Evolutionary conservation across 1,140 invertebrate species (phyloP), one percentile per base, ranked within the genome.

Genomic region (Achroia grisella): DNA sequence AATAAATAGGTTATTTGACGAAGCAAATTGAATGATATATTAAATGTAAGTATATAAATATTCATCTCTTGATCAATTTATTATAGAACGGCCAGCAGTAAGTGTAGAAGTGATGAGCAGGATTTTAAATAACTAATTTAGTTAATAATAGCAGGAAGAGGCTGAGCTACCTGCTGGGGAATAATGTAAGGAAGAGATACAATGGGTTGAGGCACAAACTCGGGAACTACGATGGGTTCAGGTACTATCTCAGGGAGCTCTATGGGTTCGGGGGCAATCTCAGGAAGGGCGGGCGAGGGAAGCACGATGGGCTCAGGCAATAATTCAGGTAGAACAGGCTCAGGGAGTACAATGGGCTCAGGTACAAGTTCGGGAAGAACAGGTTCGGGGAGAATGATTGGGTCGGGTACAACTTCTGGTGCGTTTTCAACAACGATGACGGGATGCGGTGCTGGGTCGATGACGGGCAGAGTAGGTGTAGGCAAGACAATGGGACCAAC

Each of bases 341-440:
- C 40, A 4, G 51, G 50, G 11, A 53, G 28, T 0, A 43, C 42
- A 2, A 44, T 45, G n/a, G 54, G 54, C 6, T 36, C 44, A 14
- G 48, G 50, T 8, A 51, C 28, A 9, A 48, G 28, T 9, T 52
- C 53, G 9, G 57, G 57, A n/a, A 42, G 15, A 0, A 40, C 30
- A 3, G 61, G 47, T 10, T 46, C 34, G 9, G 62, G 62, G 5
- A 61, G 35, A 4, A 53, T 48, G 1, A 53, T 30, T 4, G 59
- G 59, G 10, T 49, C 53, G n/a, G 56, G 58, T 1, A 50, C 15
- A 5, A 56, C 11, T 1, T 33, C 46, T 0, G 46, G 46, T 1
- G n/a, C 13, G 10, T 11, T 27, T 1, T 30, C 10, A 3, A 12
- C 31, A 4, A 55, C 52, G 6, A 48, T 46, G 0, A 61, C 37